These are phyloP conservation scores for Bursaphelenchus okinawaensis DNA, from an alignment of 2,888 invertebrate genomes.

Conservation along the genomic window DNA sequence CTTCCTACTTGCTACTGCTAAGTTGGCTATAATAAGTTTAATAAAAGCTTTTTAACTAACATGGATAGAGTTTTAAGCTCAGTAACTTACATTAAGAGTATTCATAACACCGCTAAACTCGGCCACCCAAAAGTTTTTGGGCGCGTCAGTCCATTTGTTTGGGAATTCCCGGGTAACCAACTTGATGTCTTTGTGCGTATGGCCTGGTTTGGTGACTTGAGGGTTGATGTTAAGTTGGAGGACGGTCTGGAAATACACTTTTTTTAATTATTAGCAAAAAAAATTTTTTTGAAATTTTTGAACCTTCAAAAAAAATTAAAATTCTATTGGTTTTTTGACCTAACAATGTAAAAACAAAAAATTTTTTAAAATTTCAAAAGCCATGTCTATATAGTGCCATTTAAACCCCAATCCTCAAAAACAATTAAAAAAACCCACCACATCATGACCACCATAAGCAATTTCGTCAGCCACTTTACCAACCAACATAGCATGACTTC, in stretches of 20 bases:
- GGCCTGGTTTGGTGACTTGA: not conserved
- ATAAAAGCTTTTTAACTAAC: no score
- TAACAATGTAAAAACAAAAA: no score
- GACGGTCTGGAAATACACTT: not conserved
- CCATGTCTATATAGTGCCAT: no score
- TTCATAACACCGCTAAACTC: not conserved
- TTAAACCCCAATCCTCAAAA: no score
- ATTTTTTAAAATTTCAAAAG: no score
- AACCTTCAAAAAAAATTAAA: no score
- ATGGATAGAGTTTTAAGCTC: no score
- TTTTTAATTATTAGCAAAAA: not conserved
- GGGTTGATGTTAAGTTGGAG: not conserved
- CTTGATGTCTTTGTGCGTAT: not conserved
- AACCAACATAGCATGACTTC: conserved; percentile 17
- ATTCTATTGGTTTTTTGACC: no score
- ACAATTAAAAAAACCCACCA: no score
- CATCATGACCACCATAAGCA: conserved; percentile 15
- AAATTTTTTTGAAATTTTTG: not conserved
- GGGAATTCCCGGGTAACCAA: not conserved
- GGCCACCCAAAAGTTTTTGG: not conserved
- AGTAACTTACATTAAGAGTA: not conserved
- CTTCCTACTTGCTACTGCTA: no score
- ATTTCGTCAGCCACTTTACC: conserved; percentile 14
- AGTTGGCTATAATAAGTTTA: no score
- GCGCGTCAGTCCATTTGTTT: not conserved